Percentiles rank a stretch among this genome's conserved stretches.
These are phyloP conservation scores for Campoletis raptor DNA, from an alignment of 2,888 invertebrate genomes.

Conservation along the genomic window DNA sequence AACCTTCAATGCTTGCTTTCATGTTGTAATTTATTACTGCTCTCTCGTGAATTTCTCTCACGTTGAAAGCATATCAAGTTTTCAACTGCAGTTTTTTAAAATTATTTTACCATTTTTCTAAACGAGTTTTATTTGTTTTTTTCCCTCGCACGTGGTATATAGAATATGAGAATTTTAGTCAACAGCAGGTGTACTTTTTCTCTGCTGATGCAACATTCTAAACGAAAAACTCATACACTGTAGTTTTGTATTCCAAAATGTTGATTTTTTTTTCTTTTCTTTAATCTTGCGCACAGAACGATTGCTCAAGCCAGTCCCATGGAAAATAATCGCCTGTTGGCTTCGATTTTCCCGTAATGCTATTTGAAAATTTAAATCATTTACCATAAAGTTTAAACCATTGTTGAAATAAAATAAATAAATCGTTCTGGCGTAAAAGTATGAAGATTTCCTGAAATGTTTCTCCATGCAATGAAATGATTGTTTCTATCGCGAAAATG, in stretches of 20 bases:
- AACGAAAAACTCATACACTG: not conserved
- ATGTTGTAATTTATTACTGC: not conserved
- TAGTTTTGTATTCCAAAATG: not conserved
- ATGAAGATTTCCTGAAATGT: not conserved
- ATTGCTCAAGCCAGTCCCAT: not conserved
- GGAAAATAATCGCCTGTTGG: not conserved
- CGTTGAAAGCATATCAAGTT: not conserved
- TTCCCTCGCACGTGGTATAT: not conserved
- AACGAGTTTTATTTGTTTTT: not conserved
- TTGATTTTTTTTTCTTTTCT: not conserved
- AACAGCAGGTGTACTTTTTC: not conserved
- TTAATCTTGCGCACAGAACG: not conserved
- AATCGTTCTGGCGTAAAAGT: not conserved
- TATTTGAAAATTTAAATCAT: conserved; percentile 18
- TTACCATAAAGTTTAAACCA: not conserved
- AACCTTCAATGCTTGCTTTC: too few species aligned
- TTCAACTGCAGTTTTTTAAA: not conserved
- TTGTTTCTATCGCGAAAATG: not conserved
- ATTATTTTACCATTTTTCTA: not conserved
- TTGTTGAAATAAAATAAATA: not conserved
- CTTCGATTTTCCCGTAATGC: not conserved
- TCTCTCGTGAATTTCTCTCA: not conserved
- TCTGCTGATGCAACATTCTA: not conserved
- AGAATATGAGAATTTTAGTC: not conserved
- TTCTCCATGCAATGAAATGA: not conserved